phyloP scores from a whole-genome alignment of 2,888 invertebrate genomes.

The Oscheius sp. region DNA sequence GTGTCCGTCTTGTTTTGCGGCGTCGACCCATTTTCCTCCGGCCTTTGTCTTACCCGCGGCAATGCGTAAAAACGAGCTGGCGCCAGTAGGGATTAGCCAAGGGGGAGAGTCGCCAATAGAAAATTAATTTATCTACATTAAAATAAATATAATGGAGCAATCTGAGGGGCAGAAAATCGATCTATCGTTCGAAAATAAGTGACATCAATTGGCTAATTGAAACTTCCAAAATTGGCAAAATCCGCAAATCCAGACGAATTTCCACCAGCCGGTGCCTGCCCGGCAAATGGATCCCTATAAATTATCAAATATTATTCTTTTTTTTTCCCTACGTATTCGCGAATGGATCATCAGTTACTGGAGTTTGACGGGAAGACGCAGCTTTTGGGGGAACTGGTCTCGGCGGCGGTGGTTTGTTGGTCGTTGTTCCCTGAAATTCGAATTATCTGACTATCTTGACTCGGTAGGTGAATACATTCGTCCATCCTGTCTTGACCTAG shows the following conservation, averaged over 20 bases:
- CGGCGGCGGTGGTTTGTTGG: constrained; percentile 46
- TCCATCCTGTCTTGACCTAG: too few species aligned
- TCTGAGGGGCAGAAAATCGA: neutral
- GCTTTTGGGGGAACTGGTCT: constrained; percentile 59
- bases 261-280: constrained; percentile 27
- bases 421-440: constrained; percentile 8
- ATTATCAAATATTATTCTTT: too few species aligned
- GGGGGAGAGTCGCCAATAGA: neutral
- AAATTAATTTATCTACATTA: constrained; percentile 16
- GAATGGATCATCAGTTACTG: constrained; percentile 55
- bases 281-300: constrained; percentile 51
- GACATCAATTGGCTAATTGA: neutral
- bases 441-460: too few species aligned
- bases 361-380: constrained; percentile 33
- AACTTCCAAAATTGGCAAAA: constrained; percentile 49
- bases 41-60: constrained; percentile 22
- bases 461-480: too few species aligned
- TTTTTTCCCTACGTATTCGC: constrained; percentile 56
- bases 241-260: constrained; percentile 57
- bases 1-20: constrained; percentile 12
- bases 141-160: constrained; percentile 26
- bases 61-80: constrained; percentile 35
- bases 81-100: too few species aligned
- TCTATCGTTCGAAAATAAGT: neutral
- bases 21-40: constrained; percentile 30